These are phyloP conservation scores for Heliconius eleuchia DNA, from an alignment of 1,140 invertebrate genomes.

Conservation along the genomic window DNA sequence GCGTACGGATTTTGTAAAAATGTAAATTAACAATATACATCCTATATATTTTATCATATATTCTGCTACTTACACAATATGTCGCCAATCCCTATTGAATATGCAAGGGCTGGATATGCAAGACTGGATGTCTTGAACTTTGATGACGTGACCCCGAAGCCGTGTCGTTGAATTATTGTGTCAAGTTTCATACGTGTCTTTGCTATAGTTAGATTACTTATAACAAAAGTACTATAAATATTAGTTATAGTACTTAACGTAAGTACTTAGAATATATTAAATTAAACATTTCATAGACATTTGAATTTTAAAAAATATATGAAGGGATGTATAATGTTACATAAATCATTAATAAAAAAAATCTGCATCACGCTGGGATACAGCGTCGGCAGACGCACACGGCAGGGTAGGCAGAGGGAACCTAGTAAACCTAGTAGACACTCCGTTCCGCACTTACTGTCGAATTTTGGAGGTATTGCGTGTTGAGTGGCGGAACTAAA, in stretches of 20 bases:
- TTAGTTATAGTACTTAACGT: no score
- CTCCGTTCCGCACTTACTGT: no score
- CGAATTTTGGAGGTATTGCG: no score
- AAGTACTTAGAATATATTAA: not conserved
- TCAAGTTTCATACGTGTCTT: not conserved
- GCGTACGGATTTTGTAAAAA: not conserved
- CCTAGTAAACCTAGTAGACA: no score
- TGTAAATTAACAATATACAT: not conserved
- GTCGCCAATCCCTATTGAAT: constrained; percentile 10
- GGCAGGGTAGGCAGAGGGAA: no score
- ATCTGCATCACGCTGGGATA: no score
- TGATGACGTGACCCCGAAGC: not conserved
- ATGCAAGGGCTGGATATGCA: constrained; percentile 21
- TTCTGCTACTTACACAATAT: not conserved
- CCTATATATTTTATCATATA: not conserved
- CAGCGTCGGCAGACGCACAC: no score
- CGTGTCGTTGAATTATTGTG: constrained; percentile 10
- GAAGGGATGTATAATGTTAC: not conserved
- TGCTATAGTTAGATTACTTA: not conserved
- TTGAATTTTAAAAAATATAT: not conserved
- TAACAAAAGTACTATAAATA: not conserved
- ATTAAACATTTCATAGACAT: not conserved
- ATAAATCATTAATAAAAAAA: no score
- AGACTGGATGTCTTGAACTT: constrained; percentile 15
- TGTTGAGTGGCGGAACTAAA: no score